Conservation (phyloP, 2,113 vertebrate genomes). For the Ciconia stormi region DNA sequence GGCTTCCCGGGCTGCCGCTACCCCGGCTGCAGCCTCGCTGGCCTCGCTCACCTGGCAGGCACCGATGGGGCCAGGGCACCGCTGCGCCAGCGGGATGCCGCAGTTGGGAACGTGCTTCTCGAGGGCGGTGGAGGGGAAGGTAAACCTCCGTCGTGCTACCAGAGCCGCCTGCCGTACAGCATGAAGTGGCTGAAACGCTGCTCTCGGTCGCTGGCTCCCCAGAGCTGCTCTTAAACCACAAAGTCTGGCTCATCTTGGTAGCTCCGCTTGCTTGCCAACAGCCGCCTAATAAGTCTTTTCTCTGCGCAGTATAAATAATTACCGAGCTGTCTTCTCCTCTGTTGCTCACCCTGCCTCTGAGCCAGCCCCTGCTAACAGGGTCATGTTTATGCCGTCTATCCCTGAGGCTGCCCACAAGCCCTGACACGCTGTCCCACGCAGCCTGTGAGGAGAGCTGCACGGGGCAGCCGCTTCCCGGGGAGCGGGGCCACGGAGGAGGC, state of each 20-base stretch:
- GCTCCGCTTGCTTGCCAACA: neutral
- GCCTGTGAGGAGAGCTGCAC: neutral
- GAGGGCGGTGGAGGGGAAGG: neutral
- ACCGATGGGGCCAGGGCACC: rapidly evolving
- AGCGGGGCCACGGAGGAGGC: neutral
- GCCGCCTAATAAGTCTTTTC: neutral
- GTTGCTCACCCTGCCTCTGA: neutral
- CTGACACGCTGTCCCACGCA: neutral
- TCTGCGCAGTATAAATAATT: neutral
- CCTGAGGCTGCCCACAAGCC: neutral
- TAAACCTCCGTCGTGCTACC: neutral
- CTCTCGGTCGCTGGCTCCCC: neutral
- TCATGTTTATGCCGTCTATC: rapidly evolving
- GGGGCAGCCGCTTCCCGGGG: rapidly evolving
- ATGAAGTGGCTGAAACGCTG: neutral
- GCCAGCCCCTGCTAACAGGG: neutral
- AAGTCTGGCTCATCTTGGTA: neutral
- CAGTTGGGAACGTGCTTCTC: rapidly evolving
- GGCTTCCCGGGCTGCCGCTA: neutral
- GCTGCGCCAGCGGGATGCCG: neutral
- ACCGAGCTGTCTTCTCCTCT: neutral
- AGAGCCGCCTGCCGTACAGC: rapidly evolving
- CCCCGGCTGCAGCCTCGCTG: rapidly evolving
- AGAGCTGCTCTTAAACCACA: rapidly evolving
- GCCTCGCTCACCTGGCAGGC: neutral